Conservation (phyloP, 2,797 vertebrate species). For the Pogonophryne albipinna region DNA sequence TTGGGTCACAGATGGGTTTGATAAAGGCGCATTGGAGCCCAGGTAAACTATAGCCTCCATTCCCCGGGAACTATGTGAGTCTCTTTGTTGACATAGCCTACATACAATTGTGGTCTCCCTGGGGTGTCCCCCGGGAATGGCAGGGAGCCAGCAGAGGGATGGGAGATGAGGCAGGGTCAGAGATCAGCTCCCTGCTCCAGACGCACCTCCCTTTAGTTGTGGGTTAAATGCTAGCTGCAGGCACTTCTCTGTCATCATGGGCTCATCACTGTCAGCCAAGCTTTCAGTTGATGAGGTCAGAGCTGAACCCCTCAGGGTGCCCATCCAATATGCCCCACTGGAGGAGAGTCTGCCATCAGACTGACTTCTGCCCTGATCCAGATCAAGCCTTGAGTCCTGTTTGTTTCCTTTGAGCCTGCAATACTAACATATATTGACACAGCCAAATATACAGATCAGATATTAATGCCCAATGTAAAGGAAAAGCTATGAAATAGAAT, state of each 20-base stretch:
- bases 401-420: background rate
- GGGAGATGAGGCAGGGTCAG: constrained; percentile 75
- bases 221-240: constrained; percentile 72
- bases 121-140: constrained; percentile 53
- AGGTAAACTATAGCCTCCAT: constrained; percentile 43
- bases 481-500: background rate
- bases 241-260: constrained; percentile 78
- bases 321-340: background rate
- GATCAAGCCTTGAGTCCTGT: background rate
- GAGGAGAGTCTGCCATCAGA: constrained; percentile 18
- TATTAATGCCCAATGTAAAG: background rate
- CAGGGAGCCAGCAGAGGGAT: constrained; percentile 47
- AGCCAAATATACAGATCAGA: background rate
- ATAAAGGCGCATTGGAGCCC: constrained; percentile 35
- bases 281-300: constrained; percentile 64
- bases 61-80: constrained; percentile 11
- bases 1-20: constrained; percentile 45
- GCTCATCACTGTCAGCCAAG: constrained; percentile 77
- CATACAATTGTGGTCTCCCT: constrained; percentile 46
- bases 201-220: constrained; percentile 62
- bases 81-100: constrained; percentile 47
- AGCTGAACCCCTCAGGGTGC: constrained; percentile 41
- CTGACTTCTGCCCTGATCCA: constrained; percentile 6
- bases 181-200: constrained; percentile 60
- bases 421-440: background rate